Evolutionary conservation across 2,888 invertebrate species (phyloP).

Genomic region (Caenorhabditis sp.): DNA sequence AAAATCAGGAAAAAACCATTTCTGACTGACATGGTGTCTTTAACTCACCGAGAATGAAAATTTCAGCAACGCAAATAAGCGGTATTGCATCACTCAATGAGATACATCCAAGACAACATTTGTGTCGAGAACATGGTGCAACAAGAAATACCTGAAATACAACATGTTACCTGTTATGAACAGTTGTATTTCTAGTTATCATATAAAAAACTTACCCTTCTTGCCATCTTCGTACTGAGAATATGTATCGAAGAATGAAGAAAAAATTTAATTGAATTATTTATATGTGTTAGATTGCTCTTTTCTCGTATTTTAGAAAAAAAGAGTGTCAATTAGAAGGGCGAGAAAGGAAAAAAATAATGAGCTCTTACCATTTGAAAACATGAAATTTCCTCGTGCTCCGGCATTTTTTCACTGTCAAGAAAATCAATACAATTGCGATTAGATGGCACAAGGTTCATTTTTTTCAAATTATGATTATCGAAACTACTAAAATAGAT

Average conservation of each 20-base stretch:
- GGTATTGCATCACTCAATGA: slow-evolving; percentile 48
- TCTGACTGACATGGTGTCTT: no score
- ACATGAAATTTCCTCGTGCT: not conserved
- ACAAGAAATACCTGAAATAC: slow-evolving; percentile 43
- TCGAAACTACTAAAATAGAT: not conserved
- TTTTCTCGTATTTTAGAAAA: not conserved
- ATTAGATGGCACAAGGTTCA: not conserved
- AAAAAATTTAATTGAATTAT: not conserved
- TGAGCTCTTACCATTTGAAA: not conserved
- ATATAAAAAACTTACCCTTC: not conserved
- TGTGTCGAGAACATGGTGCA: slow-evolving; percentile 48
- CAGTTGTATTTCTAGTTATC: no score
- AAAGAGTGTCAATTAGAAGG: not conserved
- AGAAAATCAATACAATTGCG: not conserved
- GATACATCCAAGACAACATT: slow-evolving; percentile 53
- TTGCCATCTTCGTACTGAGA: not conserved
- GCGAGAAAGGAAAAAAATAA: not conserved
- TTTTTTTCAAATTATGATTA: not conserved
- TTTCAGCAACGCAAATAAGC: slow-evolving; percentile 45
- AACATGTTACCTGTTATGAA: no score
- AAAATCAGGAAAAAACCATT: no score
- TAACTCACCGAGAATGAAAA: slow-evolving; percentile 24
- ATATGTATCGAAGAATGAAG: not conserved
- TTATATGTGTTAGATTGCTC: not conserved
- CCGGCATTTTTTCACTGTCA: not conserved